A percentile compares a stretch with the other conserved stretches of the same genome.
phyloP scores from a whole-genome alignment of 2,888 invertebrate species.

The Apeira syringaria region DNA sequence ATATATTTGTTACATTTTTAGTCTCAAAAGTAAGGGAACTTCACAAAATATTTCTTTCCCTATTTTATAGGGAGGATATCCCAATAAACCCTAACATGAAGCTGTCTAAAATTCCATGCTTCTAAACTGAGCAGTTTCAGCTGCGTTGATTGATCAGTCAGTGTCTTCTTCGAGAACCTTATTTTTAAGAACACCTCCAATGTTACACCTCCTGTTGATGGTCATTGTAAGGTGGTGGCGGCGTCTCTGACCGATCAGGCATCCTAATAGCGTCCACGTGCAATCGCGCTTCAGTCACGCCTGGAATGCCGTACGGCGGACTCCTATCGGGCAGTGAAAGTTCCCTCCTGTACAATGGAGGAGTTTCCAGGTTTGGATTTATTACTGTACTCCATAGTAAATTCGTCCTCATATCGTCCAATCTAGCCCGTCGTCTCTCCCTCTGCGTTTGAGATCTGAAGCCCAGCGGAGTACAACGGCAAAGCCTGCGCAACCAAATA shows the following conservation, averaged over 20 bases:
- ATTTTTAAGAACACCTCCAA: too few species aligned
- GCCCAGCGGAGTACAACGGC: slow-evolving; percentile 51
- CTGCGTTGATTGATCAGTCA: too few species aligned
- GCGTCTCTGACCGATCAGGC: slow-evolving; percentile 65
- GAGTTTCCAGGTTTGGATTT: slow-evolving; percentile 67
- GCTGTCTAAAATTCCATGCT: too few species aligned
- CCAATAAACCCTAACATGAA: too few species aligned
- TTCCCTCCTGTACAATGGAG: slow-evolving; percentile 63
- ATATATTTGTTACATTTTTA: too few species aligned
- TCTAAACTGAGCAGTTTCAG: too few species aligned
- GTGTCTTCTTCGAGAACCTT: too few species aligned
- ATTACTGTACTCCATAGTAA: slow-evolving; percentile 65
- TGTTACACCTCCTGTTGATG: slow-evolving; percentile 58
- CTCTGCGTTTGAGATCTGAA: slow-evolving; percentile 49
- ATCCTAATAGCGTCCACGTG: slow-evolving; percentile 59
- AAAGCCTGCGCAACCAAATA: slow-evolving; percentile 66
- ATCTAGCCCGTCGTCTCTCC: slow-evolving; percentile 44
- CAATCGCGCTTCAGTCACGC: slow-evolving; percentile 44
- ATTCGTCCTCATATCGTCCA: slow-evolving; percentile 67
- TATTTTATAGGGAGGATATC: too few species aligned
- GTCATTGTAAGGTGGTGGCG: slow-evolving; percentile 75
- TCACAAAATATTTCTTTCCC: too few species aligned
- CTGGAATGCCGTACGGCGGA: slow-evolving; percentile 53
- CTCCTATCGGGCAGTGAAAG: slow-evolving; percentile 57
- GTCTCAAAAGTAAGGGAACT: too few species aligned